phyloP scores from a whole-genome alignment of 2,113 vertebrate genomes.

The Meles meles region DNA sequence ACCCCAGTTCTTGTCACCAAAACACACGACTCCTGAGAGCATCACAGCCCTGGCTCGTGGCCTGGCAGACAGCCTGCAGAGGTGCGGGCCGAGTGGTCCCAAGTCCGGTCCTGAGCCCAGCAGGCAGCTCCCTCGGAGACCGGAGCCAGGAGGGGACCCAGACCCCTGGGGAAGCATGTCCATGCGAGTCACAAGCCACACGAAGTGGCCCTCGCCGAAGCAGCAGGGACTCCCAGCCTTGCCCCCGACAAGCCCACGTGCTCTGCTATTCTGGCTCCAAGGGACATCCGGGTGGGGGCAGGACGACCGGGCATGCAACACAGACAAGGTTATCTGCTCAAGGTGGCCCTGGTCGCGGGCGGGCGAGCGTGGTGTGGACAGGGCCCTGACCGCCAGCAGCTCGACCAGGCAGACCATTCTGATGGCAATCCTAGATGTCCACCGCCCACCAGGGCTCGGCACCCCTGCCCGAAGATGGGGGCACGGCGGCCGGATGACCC shows the following conservation, averaged over 20 bases:
- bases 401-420: fast-evolving
- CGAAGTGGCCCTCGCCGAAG: fast-evolving
- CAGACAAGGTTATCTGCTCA: not conserved
- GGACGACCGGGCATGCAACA: not conserved
- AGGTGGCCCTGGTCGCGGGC: fast-evolving
- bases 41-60: not conserved
- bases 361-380: fast-evolving
- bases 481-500: not conserved
- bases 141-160: not conserved
- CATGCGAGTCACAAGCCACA: not conserved
- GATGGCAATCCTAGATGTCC: fast-evolving
- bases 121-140: not conserved
- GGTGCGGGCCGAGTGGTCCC: not conserved
- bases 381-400: not conserved
- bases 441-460: not conserved
- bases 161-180: too few relatives aligned
- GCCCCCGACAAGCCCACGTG: not conserved
- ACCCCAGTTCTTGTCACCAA: not conserved
- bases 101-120: not conserved
- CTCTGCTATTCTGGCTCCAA: not conserved
- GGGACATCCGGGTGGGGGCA: fast-evolving
- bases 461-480: not conserved
- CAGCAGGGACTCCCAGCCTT: fast-evolving
- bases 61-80: not conserved
- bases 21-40: not conserved